A percentile compares a stretch with the other conserved stretches of the same genome.
These are phyloP conservation scores for Sebastes diaconus DNA, from an alignment of 2,797 vertebrate species.

Conservation along the genomic window DNA sequence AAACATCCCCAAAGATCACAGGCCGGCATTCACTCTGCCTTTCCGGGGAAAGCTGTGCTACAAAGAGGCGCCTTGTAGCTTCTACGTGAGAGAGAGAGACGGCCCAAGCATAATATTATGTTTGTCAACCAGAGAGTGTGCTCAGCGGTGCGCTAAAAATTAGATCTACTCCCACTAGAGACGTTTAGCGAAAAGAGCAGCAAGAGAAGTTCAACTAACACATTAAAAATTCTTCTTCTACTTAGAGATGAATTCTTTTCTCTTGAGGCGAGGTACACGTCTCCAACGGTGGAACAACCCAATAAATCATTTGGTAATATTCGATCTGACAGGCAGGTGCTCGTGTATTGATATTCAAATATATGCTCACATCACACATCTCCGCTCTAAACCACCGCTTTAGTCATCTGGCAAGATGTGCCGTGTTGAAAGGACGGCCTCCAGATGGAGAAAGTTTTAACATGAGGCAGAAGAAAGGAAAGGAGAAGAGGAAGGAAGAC, in stretches of 20 bases:
- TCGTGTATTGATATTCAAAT: slow-evolving; percentile 60
- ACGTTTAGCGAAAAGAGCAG: slow-evolving; percentile 36
- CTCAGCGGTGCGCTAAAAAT: slow-evolving; percentile 72
- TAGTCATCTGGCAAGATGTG: slow-evolving; percentile 57
- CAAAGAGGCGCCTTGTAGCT: slow-evolving; percentile 79
- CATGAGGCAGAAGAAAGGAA: neutral
- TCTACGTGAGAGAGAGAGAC: slow-evolving; percentile 54
- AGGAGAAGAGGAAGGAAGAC: slow-evolving; percentile 14
- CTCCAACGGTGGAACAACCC: slow-evolving; percentile 10
- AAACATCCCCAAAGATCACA: slow-evolving; percentile 81
- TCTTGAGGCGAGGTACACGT: slow-evolving; percentile 36
- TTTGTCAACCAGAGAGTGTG: slow-evolving; percentile 77
- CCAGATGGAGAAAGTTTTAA: slow-evolving; percentile 71
- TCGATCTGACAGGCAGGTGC: slow-evolving; percentile 65
- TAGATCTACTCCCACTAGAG: slow-evolving; percentile 68
- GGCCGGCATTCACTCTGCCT: slow-evolving; percentile 67
- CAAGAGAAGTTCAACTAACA: slow-evolving; percentile 37
- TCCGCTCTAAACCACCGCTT: slow-evolving; percentile 46
- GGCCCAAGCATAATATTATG: slow-evolving; percentile 81
- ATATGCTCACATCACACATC: slow-evolving; percentile 57
- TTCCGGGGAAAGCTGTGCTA: slow-evolving; percentile 59
- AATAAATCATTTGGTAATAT: slow-evolving; percentile 61
- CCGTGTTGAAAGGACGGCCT: slow-evolving; percentile 57
- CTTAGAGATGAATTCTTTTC: slow-evolving; percentile 39
- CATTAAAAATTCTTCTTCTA: neutral